Percentiles rank a stretch among this genome's conserved stretches.
These are phyloP conservation scores for Agriotes lineatus DNA, from an alignment of 2,888 invertebrate species.

Conservation along the genomic window DNA sequence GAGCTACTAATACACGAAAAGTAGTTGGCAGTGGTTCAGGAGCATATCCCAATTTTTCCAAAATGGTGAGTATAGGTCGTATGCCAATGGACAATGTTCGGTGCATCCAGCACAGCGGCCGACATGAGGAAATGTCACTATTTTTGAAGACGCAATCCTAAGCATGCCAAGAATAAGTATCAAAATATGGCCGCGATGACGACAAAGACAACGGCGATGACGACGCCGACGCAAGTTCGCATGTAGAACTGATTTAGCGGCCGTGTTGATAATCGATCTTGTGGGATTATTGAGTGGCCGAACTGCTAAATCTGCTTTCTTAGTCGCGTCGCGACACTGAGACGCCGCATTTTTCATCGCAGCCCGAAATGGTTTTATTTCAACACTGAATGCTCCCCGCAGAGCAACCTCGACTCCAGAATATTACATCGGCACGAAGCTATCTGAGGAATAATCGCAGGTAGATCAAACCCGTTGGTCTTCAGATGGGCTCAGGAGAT, in stretches of 20 bases:
- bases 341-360: constrained; percentile 48
- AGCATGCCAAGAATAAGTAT: constrained; percentile 46
- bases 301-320: constrained; percentile 45
- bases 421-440: constrained; percentile 37
- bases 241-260: constrained; percentile 30
- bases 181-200: constrained; percentile 27
- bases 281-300: constrained; percentile 40
- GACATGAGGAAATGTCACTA: constrained; percentile 60
- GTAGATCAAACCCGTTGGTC: constrained; percentile 37
- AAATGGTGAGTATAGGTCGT: background rate
- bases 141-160: constrained; percentile 63
- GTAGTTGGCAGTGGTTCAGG: constrained; percentile 8
- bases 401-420: constrained; percentile 34
- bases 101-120: background rate
- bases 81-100: constrained; percentile 9
- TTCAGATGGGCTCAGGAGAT: constrained; percentile 13
- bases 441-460: constrained; percentile 33
- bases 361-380: constrained; percentile 48
- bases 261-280: constrained; percentile 42
- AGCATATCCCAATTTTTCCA: background rate
- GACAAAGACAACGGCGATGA: constrained; percentile 33
- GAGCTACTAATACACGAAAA: background rate
- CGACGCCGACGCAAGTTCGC: constrained; percentile 25
- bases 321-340: constrained; percentile 42
- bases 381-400: constrained; percentile 44